Evolutionary conservation across 2,113 vertebrate genomes (phyloP).

Genomic region (Poeciliopsis retropinna): DNA sequence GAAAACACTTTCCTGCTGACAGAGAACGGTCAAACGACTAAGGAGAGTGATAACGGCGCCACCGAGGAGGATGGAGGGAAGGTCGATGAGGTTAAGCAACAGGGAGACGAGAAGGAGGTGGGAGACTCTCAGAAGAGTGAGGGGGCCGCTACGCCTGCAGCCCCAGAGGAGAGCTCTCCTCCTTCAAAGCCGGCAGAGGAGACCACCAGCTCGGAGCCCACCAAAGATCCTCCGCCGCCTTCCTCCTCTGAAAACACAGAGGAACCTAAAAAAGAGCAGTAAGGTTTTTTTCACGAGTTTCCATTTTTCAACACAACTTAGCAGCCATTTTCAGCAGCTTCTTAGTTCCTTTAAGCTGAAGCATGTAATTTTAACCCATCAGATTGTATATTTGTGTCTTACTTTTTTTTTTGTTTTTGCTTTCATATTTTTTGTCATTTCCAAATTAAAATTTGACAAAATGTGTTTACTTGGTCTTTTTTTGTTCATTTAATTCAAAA

Average conservation of each 20-base stretch:
- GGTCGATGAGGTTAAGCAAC: slow-evolving; percentile 8
- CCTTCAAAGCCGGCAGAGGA: slow-evolving; percentile 23
- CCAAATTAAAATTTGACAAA: not conserved
- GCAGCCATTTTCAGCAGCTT: slow-evolving; percentile 1
- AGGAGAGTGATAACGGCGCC: not conserved
- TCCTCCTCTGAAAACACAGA: slow-evolving; percentile 19
- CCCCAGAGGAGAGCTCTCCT: slow-evolving; percentile 5
- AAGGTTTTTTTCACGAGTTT: slow-evolving; percentile 14
- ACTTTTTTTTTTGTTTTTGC: not conserved
- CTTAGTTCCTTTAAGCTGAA: not conserved
- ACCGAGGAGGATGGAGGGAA: slow-evolving; percentile 22
- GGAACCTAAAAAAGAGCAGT: slow-evolving; percentile 26
- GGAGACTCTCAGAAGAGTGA: slow-evolving; percentile 1
- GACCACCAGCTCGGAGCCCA: not conserved
- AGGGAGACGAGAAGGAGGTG: slow-evolving; percentile 9
- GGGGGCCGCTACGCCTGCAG: slow-evolving; percentile 7
- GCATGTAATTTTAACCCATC: not conserved
- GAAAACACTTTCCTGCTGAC: slow-evolving; percentile 49
- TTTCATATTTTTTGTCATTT: slow-evolving; percentile 1
- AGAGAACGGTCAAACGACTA: slow-evolving; percentile 13
- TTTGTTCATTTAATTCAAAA: not conserved
- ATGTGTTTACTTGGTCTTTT: not conserved
- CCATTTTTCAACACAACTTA: slow-evolving; percentile 4
- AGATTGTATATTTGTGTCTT: not conserved
- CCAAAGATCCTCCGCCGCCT: slow-evolving; percentile 6